These are phyloP conservation scores for Lampropteryx suffumata DNA, from an alignment of 2,888 invertebrate species.

Conservation along the genomic window DNA sequence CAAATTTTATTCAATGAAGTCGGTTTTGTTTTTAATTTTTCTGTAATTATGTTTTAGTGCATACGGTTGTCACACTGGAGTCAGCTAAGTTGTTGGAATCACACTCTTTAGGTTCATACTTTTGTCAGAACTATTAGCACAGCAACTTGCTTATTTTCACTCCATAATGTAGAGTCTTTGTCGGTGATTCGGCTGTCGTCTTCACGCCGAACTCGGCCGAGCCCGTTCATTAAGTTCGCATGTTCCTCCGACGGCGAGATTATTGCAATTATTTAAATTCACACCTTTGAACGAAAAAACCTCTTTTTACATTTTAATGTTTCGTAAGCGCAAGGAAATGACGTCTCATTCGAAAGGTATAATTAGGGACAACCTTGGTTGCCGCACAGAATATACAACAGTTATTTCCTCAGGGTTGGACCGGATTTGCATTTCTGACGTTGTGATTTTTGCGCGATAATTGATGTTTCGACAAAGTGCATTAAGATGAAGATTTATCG, in stretches of 20 bases:
- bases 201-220: conserved; percentile 45
- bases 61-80: no score
- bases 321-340: conserved; percentile 80
- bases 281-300: conserved; percentile 80
- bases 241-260: conserved; percentile 70
- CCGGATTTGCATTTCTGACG: conserved; percentile 65
- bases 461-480: conserved; percentile 66
- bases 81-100: no score
- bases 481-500: conserved; percentile 25
- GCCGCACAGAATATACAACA: conserved; percentile 15
- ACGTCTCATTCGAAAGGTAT: conserved; percentile 81
- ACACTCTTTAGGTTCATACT: no score
- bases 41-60: no score
- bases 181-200: conserved; percentile 59
- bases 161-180: conserved; percentile 38
- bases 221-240: conserved; percentile 75
- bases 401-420: conserved; percentile 55
- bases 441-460: conserved; percentile 64
- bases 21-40: no score
- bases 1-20: no score
- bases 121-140: neutral
- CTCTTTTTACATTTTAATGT: conserved; percentile 78
- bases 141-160: neutral
- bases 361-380: conserved; percentile 78
- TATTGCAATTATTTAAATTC: conserved; percentile 84